phyloP scores from a whole-genome alignment of 2,113 vertebrate genomes.

The Forbesichthys papilliferus region DNA sequence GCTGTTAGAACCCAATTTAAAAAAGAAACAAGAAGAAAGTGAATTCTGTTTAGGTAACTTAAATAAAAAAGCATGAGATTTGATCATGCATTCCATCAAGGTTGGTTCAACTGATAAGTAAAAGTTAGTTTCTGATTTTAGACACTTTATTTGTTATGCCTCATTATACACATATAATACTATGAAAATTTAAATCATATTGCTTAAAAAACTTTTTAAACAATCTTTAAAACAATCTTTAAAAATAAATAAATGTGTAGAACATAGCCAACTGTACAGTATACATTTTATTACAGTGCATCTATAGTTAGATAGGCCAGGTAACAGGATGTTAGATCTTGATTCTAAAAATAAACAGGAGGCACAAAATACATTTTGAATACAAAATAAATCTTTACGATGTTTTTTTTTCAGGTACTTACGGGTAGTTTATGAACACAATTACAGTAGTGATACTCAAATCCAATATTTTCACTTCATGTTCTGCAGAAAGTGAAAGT shows the following conservation, averaged over 20 bases:
- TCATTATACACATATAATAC: background rate
- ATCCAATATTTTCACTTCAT: slow-evolving; percentile 44
- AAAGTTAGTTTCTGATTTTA: slow-evolving; percentile 15
- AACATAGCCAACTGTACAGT: slow-evolving; percentile 1
- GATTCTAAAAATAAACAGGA: background rate
- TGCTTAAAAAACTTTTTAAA: slow-evolving; percentile 23
- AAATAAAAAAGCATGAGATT: slow-evolving; percentile 15
- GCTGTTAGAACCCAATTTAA: background rate
- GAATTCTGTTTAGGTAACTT: slow-evolving; percentile 17
- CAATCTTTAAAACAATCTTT: background rate
- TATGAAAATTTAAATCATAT: background rate
- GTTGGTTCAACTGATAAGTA: slow-evolving; percentile 29
- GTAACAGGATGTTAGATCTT: background rate
- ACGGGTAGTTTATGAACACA: slow-evolving; percentile 51
- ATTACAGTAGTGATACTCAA: slow-evolving; percentile 42
- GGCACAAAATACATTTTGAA: slow-evolving; percentile 2
- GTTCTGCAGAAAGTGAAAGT: slow-evolving; percentile 46
- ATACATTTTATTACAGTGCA: slow-evolving; percentile 3
- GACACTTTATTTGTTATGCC: background rate
- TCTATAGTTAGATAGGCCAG: slow-evolving; percentile 17
- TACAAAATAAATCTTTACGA: slow-evolving; percentile 12
- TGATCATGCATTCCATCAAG: slow-evolving; percentile 19
- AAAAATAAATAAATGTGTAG: background rate
- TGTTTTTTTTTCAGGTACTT: slow-evolving; percentile 41
- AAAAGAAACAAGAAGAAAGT: background rate